Base-by-base conservation (phyloP, 2,113 vertebrate species). In the Eptesicus fuscus region DNA sequence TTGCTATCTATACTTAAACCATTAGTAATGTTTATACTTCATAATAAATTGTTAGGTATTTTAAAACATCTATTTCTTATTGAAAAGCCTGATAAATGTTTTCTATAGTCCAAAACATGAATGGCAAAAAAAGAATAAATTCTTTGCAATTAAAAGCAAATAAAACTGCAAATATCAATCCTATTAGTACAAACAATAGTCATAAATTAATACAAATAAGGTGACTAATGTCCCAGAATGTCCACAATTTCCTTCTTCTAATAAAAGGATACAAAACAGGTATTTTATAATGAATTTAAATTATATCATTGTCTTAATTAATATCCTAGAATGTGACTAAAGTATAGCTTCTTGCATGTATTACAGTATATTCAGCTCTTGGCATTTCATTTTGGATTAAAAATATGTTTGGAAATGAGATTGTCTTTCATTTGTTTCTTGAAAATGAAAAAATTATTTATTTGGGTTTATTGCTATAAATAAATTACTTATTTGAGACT, bases 391-490 rank as follows among this genome's bases (percentile, higher is more conserved):
- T 91, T 65, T 79, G 47, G 89, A 47, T 65, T 94, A 59, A 90
- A 88, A 89, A 90, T 4, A 56, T 37, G 40, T 84, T 96, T 88
- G 37, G 44, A 86, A 97, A 95, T 83, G 51, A 97, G 73, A 73
- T 89, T 84, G 87, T 91, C 70, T 95, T 95, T 96, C 97, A 92
- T 97, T 95, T 76, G 92, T 85, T 86, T 79, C 83, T 85, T 90
- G 51, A 97, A 97, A 85, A 97, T n/a, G 59, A 94, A 97, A 44
- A 82, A 96, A 96, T 96, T 96, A 95, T 92, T 92, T 92, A 94
- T 92, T 94, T 94, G 83, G 53, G 47, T 95, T 88, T 44, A 94
- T 79, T 96, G 83, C 88, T 96, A 88, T 67, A 93, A 88, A 91
- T 87, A 94, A 93, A 90, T 93, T 74, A 94, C 89, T 95, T 84